Conservation (phyloP, 2,797 vertebrate genomes). For the Sebastes matsubarae region DNA sequence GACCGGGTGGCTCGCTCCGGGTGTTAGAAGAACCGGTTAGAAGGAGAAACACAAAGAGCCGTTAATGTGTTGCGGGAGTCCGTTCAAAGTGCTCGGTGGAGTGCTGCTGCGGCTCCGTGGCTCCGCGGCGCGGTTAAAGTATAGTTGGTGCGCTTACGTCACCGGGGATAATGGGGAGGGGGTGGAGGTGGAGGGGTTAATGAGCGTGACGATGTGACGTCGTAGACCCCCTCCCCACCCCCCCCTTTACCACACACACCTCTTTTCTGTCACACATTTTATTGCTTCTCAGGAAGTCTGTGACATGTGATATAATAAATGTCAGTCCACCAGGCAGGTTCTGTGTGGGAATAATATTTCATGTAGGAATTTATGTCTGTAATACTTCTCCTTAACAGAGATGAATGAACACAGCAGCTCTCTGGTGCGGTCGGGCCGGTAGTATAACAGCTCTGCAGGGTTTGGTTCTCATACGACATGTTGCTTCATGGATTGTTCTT, state of each 20-base stretch:
- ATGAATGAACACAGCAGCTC: background rate
- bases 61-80: background rate
- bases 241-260: background rate
- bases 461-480: background rate
- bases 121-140: slow-evolving; percentile 25
- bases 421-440: too few relatives aligned
- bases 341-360: background rate
- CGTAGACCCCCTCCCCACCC: background rate
- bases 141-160: slow-evolving; percentile 37
- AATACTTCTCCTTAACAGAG: background rate
- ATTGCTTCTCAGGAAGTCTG: slow-evolving; percentile 1
- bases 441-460: background rate
- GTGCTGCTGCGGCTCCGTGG: background rate
- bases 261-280: background rate
- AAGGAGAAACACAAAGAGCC: background rate
- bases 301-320: background rate
- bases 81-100: background rate
- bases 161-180: slow-evolving; percentile 10
- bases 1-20: background rate
- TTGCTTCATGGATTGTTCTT: background rate
- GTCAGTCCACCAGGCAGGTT: background rate
- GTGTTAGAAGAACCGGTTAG: background rate
- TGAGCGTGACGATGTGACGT: slow-evolving; percentile 15
- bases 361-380: background rate
- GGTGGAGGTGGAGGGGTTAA: background rate